Evolutionary conservation across 2,888 invertebrate species (phyloP).

Genomic region (Isoperla grammatica): DNA sequence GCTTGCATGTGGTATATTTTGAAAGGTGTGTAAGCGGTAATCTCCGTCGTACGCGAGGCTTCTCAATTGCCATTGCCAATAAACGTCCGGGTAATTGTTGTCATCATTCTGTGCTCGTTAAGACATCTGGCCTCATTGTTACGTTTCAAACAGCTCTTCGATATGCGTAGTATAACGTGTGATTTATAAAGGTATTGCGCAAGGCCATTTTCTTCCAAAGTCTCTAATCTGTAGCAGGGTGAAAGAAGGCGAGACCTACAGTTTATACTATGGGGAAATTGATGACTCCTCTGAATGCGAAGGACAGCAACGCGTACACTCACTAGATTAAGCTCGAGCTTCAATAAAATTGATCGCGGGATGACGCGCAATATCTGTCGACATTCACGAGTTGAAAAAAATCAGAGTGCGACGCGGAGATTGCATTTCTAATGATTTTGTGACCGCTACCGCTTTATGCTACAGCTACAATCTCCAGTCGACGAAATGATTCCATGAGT

Average conservation of each 20-base stretch:
- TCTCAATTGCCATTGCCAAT: background rate
- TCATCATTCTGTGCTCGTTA: constrained; percentile 10
- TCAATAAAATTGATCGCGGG: too few species aligned
- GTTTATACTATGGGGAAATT: too few species aligned
- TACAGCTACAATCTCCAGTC: constrained; percentile 6
- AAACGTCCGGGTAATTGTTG: background rate
- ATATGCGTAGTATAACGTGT: background rate
- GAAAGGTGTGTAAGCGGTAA: constrained; percentile 2
- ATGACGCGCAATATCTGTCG: too few species aligned
- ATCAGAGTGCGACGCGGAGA: too few species aligned
- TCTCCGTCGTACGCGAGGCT: background rate
- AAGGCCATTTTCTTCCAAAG: background rate
- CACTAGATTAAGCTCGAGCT: too few species aligned
- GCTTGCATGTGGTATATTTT: background rate
- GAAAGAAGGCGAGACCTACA: too few species aligned
- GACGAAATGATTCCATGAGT: constrained; percentile 8
- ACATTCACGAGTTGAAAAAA: too few species aligned
- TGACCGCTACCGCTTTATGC: too few species aligned
- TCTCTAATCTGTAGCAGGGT: too few species aligned
- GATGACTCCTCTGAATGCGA: too few species aligned
- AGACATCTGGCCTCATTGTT: constrained; percentile 4
- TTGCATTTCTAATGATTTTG: constrained; percentile 6
- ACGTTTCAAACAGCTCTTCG: background rate
- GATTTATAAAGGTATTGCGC: constrained; percentile 4
- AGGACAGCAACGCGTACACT: too few species aligned